Percentiles rank a stretch among this genome's conserved stretches.
Evolutionary conservation across 64 coral and sea anemone species (phyloP).

Genomic region (Montipora capricornis): DNA sequence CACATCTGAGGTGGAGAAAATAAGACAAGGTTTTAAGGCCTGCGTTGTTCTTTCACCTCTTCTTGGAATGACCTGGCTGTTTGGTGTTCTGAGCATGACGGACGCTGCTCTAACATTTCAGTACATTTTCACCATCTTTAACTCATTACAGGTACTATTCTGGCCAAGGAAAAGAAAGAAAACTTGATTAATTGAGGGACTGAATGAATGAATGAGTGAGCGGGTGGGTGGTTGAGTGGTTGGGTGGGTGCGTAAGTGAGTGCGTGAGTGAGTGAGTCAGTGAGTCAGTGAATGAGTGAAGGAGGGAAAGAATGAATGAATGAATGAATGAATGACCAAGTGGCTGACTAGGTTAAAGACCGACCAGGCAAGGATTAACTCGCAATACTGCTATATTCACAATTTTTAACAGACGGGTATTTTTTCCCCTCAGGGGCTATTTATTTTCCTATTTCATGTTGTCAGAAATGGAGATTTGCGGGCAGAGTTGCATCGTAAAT

Average conservation of each 20-base stretch:
- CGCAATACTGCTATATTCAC: too few relatives aligned
- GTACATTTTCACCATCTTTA: slow-evolving; percentile 73
- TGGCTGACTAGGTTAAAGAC: too few relatives aligned
- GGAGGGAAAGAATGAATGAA: too few relatives aligned
- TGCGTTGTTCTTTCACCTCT: slow-evolving; percentile 49
- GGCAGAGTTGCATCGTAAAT: background rate
- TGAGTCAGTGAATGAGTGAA: too few relatives aligned
- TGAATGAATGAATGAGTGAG: too few relatives aligned
- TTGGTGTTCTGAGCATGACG: slow-evolving; percentile 38
- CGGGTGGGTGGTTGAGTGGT: too few relatives aligned
- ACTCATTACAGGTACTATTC: slow-evolving; percentile 59
- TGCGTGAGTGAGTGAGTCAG: too few relatives aligned
- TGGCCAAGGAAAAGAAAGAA: background rate
- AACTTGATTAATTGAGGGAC: background rate
- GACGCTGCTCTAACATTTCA: slow-evolving; percentile 59
- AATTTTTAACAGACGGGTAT: too few relatives aligned
- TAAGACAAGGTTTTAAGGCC: background rate
- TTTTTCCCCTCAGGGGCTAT: slow-evolving; percentile 17
- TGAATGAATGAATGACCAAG: too few relatives aligned
- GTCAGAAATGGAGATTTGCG: slow-evolving; percentile 52
- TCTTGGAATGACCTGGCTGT: slow-evolving; percentile 58
- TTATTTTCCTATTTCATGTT: slow-evolving; percentile 61
- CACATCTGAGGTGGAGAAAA: slow-evolving; percentile 17
- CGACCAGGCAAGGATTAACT: too few relatives aligned
- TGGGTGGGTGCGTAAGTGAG: too few relatives aligned